These are phyloP conservation scores for Brachionus calyciflorus DNA, from an alignment of 1,140 invertebrate species.

Conservation along the genomic window DNA sequence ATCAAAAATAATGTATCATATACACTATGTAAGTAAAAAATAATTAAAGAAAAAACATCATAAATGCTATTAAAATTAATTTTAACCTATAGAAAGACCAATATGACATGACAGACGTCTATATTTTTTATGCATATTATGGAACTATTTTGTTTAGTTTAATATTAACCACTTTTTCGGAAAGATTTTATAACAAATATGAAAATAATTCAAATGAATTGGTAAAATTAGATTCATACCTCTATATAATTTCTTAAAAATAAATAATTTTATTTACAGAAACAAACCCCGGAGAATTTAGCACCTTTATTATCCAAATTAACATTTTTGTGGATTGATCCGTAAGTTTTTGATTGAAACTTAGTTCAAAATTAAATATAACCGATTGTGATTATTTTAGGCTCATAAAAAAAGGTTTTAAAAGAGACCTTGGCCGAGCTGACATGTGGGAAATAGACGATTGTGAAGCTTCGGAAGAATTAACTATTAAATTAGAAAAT, in stretches of 20 bases:
- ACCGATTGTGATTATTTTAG: slow-evolving; percentile 5
- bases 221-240: not conserved
- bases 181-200: slow-evolving; percentile 46
- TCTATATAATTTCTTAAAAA: not conserved
- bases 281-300: slow-evolving; percentile 37
- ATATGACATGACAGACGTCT: slow-evolving; percentile 15
- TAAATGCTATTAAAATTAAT: not conserved
- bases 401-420: slow-evolving; percentile 39
- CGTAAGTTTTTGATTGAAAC: not conserved
- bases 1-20: slow-evolving; percentile 46
- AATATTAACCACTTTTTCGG: slow-evolving; percentile 28
- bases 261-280: not conserved
- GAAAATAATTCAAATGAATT: slow-evolving; percentile 35
- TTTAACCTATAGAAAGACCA: not conserved
- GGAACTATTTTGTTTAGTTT: slow-evolving; percentile 23
- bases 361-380: not conserved
- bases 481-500: slow-evolving; percentile 21
- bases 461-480: slow-evolving; percentile 28
- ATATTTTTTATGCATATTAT: slow-evolving; percentile 34
- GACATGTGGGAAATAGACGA: slow-evolving; percentile 46
- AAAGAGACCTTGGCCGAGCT: slow-evolving; percentile 1
- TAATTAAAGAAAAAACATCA: not conserved
- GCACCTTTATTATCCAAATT: slow-evolving; percentile 5
- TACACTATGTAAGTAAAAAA: slow-evolving; percentile 38
- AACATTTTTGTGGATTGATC: slow-evolving; percentile 31